Evolutionary conservation across 2,888 invertebrate species (phyloP).

Genomic region (Caenorhabditis parvicauda): DNA sequence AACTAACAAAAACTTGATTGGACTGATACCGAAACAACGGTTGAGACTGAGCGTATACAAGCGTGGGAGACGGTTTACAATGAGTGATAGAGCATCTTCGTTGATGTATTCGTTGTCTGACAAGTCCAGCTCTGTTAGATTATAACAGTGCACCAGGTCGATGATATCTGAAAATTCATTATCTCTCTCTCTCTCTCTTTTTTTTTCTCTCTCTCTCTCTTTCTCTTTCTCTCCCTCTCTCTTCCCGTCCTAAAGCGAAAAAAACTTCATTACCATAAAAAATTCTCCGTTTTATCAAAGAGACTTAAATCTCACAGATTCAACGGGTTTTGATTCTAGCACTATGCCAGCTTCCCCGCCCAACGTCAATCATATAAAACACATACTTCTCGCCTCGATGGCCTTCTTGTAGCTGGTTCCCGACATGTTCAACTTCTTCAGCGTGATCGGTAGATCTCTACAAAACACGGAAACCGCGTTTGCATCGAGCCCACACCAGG

Average conservation of each 20-base stretch:
- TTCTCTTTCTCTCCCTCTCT: too few species aligned
- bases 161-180: slow-evolving; percentile 15
- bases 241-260: too few species aligned
- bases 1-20: slow-evolving; percentile 12
- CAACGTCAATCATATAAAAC: slow-evolving; percentile 15
- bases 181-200: too few species aligned
- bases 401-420: too few species aligned
- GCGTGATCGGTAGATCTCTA: not conserved
- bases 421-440: slow-evolving; percentile 15
- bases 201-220: too few species aligned
- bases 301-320: not conserved
- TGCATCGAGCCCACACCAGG: slow-evolving; percentile 19
- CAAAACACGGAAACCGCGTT: not conserved
- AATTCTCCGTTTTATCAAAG: too few species aligned
- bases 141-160: not conserved
- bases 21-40: slow-evolving; percentile 25
- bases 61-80: not conserved
- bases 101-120: slow-evolving; percentile 12
- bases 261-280: too few species aligned
- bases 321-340: not conserved
- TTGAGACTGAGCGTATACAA: slow-evolving; percentile 10
- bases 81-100: not conserved
- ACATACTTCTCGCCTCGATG: too few species aligned
- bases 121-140: slow-evolving; percentile 12
- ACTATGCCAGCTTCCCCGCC: too few species aligned